Base-by-base conservation (phyloP, 2,888 invertebrate species). In the Ischnura elegans region DNA sequence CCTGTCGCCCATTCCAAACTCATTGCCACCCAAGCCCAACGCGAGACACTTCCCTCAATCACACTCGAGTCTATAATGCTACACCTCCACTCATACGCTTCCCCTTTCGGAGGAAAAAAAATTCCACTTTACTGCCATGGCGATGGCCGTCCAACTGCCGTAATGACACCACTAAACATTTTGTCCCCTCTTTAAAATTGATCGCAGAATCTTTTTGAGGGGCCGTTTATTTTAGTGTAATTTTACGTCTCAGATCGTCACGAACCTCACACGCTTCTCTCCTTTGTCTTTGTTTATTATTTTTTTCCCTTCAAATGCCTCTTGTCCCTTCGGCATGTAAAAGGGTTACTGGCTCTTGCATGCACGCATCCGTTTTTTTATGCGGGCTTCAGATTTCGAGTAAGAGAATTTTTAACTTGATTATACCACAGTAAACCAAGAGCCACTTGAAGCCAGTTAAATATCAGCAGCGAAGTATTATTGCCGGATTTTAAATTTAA, bases 221-320 rank as follows among this genome's bases (percentile, higher is more conserved):
- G 61, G 43, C 86, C 66, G 21, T 90, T 90, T 66, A 66, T 90
- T 90, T 90, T 90, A 90, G 42, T 66, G 90, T 90, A 66, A 90
- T 90, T 90, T 90, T 90, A 90, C 61, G 90, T 90, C 90, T n/a
- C n/a, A 61, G 90, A 55, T 90, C 90, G 90, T 90, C 90, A 90
- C 43, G 43, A 43, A 25, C 61, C 43, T 76, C 90, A 66, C 90
- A n/a, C 90, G 43, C 43, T 66, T 36, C 90, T 29, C 25, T 76
- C 36, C 13, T 76, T 76, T 76, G 76, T 29, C 76, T 36, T 76
- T 36, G 76, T 76, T 36, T 76, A 76, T 76, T 76, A 76, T 36
- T 76, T 21, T 76, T 76, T 76, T 21, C 66, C 36, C 42, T 21
- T 86, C 45, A 10, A 6, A 36, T 43, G 13, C 43, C 61, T 36